phyloP scores from a whole-genome alignment of 92 coral and sea anemone species.

The Zoanthus sansibaricus region DNA sequence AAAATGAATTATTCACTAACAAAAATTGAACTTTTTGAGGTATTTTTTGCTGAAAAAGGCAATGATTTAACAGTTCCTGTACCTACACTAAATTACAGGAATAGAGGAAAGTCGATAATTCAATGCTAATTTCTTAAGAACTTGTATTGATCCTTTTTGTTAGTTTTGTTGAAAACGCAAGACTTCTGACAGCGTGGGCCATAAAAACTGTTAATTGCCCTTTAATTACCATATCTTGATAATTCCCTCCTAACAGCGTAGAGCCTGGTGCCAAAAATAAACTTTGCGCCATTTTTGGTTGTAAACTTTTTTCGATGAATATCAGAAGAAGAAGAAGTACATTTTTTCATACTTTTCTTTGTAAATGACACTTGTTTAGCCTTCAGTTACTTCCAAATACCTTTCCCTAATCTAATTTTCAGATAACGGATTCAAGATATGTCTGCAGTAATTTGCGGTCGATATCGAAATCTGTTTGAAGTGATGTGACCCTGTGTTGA shows the following conservation, averaged over 20 bases:
- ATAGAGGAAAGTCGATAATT: too few species aligned
- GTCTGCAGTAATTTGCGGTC: not conserved
- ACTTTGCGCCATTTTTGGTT: slow-evolving; percentile 41
- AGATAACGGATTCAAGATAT: not conserved
- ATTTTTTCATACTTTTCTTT: not conserved
- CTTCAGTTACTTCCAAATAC: not conserved
- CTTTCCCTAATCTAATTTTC: not conserved
- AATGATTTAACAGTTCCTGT: too few species aligned
- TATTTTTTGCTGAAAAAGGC: slow-evolving; percentile 13
- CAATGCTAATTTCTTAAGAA: too few species aligned
- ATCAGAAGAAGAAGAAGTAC: not conserved
- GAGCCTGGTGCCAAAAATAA: slow-evolving; percentile 20
- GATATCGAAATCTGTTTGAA: not conserved
- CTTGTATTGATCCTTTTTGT: too few species aligned
- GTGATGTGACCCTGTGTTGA: slow-evolving; percentile 5
- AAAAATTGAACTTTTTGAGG: too few species aligned
- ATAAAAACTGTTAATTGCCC: slow-evolving; percentile 4
- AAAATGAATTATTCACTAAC: too few species aligned
- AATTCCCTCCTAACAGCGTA: not conserved
- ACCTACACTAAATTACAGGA: too few species aligned
- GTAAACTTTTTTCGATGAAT: not conserved
- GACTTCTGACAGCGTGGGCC: slow-evolving; percentile 3
- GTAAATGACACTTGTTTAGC: not conserved
- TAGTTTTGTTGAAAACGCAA: too few species aligned
- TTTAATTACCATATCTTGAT: not conserved